Evolutionary conservation across 1,140 invertebrate genomes (phyloP).

Genomic region (Platyscapa corneri): DNA sequence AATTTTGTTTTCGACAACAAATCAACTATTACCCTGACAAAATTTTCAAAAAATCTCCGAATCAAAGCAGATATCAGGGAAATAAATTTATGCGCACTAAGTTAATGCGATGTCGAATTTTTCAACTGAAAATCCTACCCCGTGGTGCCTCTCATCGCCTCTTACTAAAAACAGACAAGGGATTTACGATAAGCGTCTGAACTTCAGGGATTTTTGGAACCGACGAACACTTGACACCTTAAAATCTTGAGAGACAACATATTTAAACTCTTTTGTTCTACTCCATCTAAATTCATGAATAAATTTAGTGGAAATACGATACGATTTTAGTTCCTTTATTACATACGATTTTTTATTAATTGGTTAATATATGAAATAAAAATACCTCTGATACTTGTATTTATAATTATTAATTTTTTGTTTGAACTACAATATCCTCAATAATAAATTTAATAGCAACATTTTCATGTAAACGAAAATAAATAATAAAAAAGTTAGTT

Average conservation of each 20-base stretch:
- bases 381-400: too few relatives aligned
- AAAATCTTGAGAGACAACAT: constrained; percentile 15
- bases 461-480: too few relatives aligned
- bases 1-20: not conserved
- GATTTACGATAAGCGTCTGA: constrained; percentile 48
- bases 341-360: not conserved
- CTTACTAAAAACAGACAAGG: constrained; percentile 29
- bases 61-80: not conserved
- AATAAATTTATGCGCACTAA: constrained; percentile 25
- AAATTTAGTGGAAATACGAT: not conserved
- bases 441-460: too few relatives aligned
- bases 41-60: not conserved
- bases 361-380: too few relatives aligned
- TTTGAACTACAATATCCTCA: too few relatives aligned
- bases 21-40: not conserved
- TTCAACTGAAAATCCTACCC: constrained; percentile 6
- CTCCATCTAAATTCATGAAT: constrained; percentile 11
- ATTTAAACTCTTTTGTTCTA: constrained; percentile 2
- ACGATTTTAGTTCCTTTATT: not conserved
- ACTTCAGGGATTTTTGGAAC: constrained; percentile 33
- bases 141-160: constrained; percentile 25
- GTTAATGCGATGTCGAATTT: constrained; percentile 21
- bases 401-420: too few relatives aligned
- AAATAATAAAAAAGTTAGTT: too few relatives aligned
- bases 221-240: constrained; percentile 45